Conservation (phyloP, 2,888 invertebrate genomes). For the Lycaena phlaeas region DNA sequence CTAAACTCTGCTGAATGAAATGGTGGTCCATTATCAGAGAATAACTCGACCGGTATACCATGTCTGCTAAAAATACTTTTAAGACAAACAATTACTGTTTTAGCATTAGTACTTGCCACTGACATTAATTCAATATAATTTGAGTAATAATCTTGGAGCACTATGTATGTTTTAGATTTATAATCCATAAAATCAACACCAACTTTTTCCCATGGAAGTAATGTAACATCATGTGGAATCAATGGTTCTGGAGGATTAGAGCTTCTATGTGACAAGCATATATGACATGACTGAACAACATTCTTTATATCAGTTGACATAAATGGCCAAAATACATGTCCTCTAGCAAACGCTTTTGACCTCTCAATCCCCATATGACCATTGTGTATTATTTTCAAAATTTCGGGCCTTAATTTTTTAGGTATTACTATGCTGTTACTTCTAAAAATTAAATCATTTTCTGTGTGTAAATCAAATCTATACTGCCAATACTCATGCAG, state of each 20-base stretch:
- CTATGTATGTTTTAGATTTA: conserved; percentile 17
- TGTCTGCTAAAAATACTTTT: no score
- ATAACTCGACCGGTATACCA: no score
- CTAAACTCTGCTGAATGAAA: no score
- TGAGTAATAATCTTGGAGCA: conserved; percentile 21
- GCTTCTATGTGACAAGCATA: conserved; percentile 14
- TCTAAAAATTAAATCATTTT: background rate
- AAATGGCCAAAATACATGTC: conserved; percentile 20
- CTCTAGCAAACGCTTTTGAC: conserved; percentile 20
- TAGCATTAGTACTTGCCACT: conserved; percentile 9
- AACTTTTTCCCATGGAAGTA: conserved; percentile 19
- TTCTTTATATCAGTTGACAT: conserved; percentile 17
- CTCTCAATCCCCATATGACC: conserved; percentile 16
- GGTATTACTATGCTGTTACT: background rate
- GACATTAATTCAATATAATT: conserved; percentile 20
- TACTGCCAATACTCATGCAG: background rate
- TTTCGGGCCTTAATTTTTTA: conserved; percentile 15
- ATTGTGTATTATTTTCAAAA: conserved; percentile 13
- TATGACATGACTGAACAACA: conserved; percentile 12
- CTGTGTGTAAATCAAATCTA: background rate
- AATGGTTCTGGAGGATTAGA: conserved; percentile 17
- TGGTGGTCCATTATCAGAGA: no score
- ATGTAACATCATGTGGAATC: conserved; percentile 5
- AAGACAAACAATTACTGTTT: conserved; percentile 5
- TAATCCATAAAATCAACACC: conserved; percentile 20